Evolutionary conservation across 2,113 vertebrate species (phyloP).

Genomic region (Phrynocephalus versicolor): DNA sequence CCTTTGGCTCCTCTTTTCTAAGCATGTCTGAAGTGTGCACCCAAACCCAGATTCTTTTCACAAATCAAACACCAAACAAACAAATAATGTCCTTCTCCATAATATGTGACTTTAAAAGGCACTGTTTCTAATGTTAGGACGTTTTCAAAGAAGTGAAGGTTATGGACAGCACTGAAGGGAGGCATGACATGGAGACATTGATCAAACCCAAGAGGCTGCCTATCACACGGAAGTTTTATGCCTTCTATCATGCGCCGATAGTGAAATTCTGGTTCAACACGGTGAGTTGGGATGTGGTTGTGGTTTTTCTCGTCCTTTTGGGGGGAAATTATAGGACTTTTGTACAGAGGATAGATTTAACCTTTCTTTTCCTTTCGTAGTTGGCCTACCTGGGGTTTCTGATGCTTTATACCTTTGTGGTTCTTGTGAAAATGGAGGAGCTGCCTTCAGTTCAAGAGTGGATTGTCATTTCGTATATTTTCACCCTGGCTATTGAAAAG

Average conservation of each 20-base stretch:
- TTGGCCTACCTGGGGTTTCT: slow-evolving; percentile 94
- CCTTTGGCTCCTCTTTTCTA: not conserved
- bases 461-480: slow-evolving; percentile 97
- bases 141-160: slow-evolving; percentile 91
- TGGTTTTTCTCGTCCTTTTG: not conserved
- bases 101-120: slow-evolving; percentile 12
- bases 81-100: not conserved
- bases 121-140: slow-evolving; percentile 79
- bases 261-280: slow-evolving; percentile 99
- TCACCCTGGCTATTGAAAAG: slow-evolving; percentile 95
- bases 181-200: slow-evolving; percentile 87
- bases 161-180: slow-evolving; percentile 80
- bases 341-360: not conserved
- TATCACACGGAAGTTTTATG: slow-evolving; percentile 94
- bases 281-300: too few relatives aligned
- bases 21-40: not conserved
- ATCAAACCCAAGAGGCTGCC: slow-evolving; percentile 90
- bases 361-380: slow-evolving; percentile 68
- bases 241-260: slow-evolving; percentile 97
- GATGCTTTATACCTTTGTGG: slow-evolving; percentile 96
- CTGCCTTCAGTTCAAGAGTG: slow-evolving; percentile 91
- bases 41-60: not conserved
- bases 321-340: too few relatives aligned
- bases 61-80: too few relatives aligned
- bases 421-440: slow-evolving; percentile 89